Base-by-base conservation (phyloP, 2,888 invertebrate species). In the Melinopterus prodromus region DNA sequence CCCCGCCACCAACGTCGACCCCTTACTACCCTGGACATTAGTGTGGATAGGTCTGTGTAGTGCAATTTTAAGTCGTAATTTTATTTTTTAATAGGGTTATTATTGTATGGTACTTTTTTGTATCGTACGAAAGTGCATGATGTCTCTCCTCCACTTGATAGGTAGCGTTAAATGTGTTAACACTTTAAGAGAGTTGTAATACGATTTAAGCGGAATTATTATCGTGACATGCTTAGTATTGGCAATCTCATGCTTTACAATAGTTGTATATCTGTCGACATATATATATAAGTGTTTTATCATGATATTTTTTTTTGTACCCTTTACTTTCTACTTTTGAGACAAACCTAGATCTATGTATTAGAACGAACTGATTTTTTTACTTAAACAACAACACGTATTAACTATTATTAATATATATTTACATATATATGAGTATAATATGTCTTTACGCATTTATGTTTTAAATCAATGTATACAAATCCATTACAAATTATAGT, bases 311-410 rank as follows among this genome's bases (percentile, higher is more conserved):
- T 70, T 78, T 80, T 77, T 79, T 70, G 16, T 71, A 71, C 69
- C 70, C 70, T n/a, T 70, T 14, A 14, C 74, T 78, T 75, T 75
- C 70, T 74, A 16, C 72, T 16, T n/a, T 35, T 74, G 37, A 72
- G 71, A 71, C 16, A 35, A n/a, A 16, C 71, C 75, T 80, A 80
- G 76, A 78, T 80, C 75, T 53, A 77, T 81, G 79, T 83, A 37
- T 80, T 81, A 81, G 83, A 82, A 80, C 79, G 85, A 84, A 85
- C 85, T 84, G 85, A 85, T 84, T 83, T 85, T 74, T 85, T 84
- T 83, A 82, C 82, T 80, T 84, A 82, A 80, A 79, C 77, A 69
- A 77, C 53, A 69, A 12, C 69, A 69, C 70, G 77, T 79, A 79
- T 79, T 70, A 35, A 79, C 53, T 71, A 37, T 71, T 71, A 71